phyloP scores from a whole-genome alignment of 2,113 vertebrate species.

The Thermophis baileyi region DNA sequence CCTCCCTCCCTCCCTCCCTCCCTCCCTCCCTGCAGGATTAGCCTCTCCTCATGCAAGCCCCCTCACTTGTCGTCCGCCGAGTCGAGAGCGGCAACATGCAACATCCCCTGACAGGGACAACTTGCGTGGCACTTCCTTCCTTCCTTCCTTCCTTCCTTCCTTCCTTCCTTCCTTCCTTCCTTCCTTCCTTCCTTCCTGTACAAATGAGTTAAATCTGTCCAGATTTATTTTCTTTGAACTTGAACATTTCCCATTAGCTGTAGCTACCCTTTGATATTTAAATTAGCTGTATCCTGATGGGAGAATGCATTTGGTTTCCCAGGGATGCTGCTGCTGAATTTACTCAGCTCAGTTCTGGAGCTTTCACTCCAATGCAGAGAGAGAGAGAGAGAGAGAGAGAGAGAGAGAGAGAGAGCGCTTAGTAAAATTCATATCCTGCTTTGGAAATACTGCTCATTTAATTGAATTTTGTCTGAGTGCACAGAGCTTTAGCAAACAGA shows the following conservation, averaged over 20 bases:
- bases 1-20: no score
- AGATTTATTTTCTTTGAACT: slow-evolving; percentile 14
- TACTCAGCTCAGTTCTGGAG: neutral
- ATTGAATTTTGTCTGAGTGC: neutral
- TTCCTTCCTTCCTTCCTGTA: neutral
- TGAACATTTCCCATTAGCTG: neutral
- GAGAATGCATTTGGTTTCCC: slow-evolving; percentile 5
- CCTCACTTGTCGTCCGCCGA: no score
- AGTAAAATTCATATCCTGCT: neutral
- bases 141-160: neutral
- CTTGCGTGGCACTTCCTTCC: no score
- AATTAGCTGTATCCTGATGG: slow-evolving; percentile 11
- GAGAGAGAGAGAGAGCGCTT: no score
- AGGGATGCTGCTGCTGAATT: neutral
- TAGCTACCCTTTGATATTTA: slow-evolving; percentile 13
- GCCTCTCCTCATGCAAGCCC: no score
- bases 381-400: no score
- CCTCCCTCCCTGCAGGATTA: no score
- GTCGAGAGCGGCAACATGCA: no score
- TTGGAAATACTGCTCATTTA: neutral
- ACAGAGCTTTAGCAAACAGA: neutral
- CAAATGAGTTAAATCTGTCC: neutral
- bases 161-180: neutral
- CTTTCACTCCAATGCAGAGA: neutral
- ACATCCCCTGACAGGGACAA: no score